Base-by-base conservation (phyloP, 2,888 invertebrate genomes). In the Schizotus pectinicornis region DNA sequence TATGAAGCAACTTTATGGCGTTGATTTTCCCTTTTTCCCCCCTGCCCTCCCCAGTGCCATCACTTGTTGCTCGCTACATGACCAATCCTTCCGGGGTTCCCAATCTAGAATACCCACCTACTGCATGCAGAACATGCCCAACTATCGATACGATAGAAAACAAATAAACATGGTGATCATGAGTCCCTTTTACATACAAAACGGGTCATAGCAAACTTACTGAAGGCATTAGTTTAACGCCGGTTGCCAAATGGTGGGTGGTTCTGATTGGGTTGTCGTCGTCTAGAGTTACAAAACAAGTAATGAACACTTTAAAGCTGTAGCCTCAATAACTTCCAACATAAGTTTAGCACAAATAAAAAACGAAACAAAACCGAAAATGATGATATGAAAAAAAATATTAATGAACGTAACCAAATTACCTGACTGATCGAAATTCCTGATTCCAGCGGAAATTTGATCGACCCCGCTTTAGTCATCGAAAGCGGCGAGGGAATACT, bases 401-500 rank as follows among this genome's bases (percentile, higher is more conserved):
- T 35, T 32, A 11, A 37, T 47, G 57, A 43, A 46, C 37, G 11
- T 34, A 7, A 41, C 35, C 5, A 43, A 41, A 65, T 67, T 69
- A 79, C 78, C 74, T 78, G 77, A 64, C 74, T 78, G 46, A 78
- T 75, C 8, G 77, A 77, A 36, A 78, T 68, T 42, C 77, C 77
- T 7, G 78, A 76, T 48, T 78, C 78, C 38, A 69, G 55, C 6
- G 75, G 64, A 69, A 75, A 78, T 56, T 63, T 3, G 63, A 61
- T 9, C 62, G 72, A 56, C 79, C 81, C 3, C 7, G 72, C 80
- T 69, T 84, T 84, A 0, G 84, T 84, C 8, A 85, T 81, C 0
- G 83, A 82, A 13, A 85, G 64, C 0, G 84, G 83, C 0, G 84
- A 79, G 0, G 85, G 84, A 12, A 85, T 73, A 42, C 57, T 68